phyloP scores from a whole-genome alignment of 2,888 invertebrate genomes.

The Patella caerulea region DNA sequence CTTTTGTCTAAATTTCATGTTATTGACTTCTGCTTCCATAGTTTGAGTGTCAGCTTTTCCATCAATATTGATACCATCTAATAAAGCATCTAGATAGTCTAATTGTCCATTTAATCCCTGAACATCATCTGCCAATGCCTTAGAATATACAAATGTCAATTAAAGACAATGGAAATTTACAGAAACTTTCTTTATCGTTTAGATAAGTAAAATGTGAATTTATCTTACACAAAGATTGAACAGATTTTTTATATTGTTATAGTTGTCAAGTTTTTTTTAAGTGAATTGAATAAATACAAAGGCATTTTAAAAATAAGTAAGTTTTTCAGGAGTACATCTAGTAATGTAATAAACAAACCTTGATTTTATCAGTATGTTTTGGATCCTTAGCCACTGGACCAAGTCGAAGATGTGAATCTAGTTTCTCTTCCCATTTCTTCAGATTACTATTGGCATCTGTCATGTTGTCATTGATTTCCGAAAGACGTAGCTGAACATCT shows the following conservation, averaged over 20 bases:
- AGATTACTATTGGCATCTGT: slow-evolving; percentile 88
- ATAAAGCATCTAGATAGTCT: slow-evolving; percentile 78
- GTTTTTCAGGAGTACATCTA: too few relatives aligned
- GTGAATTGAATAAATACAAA: too few relatives aligned
- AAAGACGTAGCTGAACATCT: slow-evolving; percentile 79
- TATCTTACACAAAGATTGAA: too few relatives aligned
- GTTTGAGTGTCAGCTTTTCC: slow-evolving; percentile 82
- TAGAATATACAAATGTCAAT: slow-evolving; percentile 5
- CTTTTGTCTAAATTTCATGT: slow-evolving; percentile 78
- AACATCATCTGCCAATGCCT: slow-evolving; percentile 79
- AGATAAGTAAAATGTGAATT: too few relatives aligned
- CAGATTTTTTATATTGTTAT: too few relatives aligned
- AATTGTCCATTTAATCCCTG: slow-evolving; percentile 83
- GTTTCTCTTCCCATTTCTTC: slow-evolving; percentile 89
- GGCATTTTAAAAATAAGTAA: too few relatives aligned
- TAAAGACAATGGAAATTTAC: too few relatives aligned
- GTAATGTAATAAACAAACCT: slow-evolving; percentile 70
- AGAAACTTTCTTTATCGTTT: too few relatives aligned
- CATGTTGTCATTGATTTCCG: slow-evolving; percentile 87
- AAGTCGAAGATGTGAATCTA: slow-evolving; percentile 82
- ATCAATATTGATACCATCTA: slow-evolving; percentile 85
- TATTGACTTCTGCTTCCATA: slow-evolving; percentile 84
- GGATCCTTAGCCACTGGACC: slow-evolving; percentile 83
- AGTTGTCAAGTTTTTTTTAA: too few relatives aligned
- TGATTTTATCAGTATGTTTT: slow-evolving; percentile 87